phyloP scores from a whole-genome alignment of 2,888 invertebrate genomes.

The Eudemis profundana region DNA sequence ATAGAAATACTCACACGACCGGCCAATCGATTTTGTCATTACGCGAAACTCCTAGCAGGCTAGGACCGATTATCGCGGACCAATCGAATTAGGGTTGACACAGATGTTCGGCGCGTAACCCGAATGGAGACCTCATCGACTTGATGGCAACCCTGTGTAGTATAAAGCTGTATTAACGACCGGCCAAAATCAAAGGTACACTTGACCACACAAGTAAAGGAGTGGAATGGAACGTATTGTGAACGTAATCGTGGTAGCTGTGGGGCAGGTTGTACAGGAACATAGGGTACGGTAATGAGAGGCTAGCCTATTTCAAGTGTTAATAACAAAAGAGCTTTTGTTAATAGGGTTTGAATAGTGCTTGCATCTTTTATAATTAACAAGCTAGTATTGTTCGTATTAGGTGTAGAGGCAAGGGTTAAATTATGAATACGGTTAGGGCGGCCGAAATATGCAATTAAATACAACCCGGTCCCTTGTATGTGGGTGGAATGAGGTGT shows the following conservation, averaged over 20 bases:
- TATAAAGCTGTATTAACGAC: constrained; percentile 32
- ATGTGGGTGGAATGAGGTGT: neutral
- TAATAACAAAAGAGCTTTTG: constrained; percentile 6
- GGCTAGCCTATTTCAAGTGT: neutral
- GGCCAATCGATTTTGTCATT: constrained; percentile 29
- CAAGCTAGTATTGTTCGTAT: neutral
- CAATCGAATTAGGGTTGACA: constrained; percentile 31
- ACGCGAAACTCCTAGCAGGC: constrained; percentile 13
- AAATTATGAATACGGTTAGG: constrained; percentile 19
- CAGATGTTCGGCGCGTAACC: constrained; percentile 38
- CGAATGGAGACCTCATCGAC: constrained; percentile 32
- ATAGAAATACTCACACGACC: neutral
- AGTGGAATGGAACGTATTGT: neutral
- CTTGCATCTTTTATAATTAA: neutral
- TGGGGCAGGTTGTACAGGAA: neutral
- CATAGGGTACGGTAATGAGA: constrained; percentile 15
- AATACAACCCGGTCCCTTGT: constrained; percentile 9
- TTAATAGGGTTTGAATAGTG: neutral
- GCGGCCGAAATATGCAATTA: constrained; percentile 12
- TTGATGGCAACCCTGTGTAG: constrained; percentile 22
- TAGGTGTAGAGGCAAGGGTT: neutral
- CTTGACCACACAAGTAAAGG: neutral
- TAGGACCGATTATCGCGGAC: constrained; percentile 28
- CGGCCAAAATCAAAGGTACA: constrained; percentile 31
- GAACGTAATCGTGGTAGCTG: neutral